Evolutionary conservation across 2,888 invertebrate genomes (phyloP).

Genomic region (Masnerella sp.): DNA sequence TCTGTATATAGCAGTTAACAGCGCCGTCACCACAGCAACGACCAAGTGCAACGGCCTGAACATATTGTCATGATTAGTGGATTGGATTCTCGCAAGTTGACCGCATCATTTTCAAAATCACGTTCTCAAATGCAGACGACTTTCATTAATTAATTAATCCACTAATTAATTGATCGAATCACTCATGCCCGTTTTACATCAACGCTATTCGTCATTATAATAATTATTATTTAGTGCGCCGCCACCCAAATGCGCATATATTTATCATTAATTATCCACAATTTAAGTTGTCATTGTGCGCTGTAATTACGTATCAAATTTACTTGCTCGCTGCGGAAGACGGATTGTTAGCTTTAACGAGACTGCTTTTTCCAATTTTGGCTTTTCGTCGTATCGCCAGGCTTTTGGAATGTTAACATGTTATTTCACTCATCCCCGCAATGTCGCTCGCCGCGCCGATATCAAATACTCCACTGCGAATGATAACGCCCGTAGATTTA

Average conservation of each 20-base stretch:
- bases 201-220: conserved; percentile 28
- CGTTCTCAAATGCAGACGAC: conserved; percentile 43
- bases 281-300: conserved; percentile 31
- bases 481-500: background rate
- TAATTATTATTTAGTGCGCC: conserved; percentile 28
- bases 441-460: background rate
- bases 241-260: conserved; percentile 8
- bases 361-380: background rate
- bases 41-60: conserved; percentile 56
- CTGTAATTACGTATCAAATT: conserved; percentile 18
- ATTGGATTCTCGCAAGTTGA: conserved; percentile 58
- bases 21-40: conserved; percentile 59
- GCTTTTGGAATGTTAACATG: background rate
- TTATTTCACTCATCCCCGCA: no score
- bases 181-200: conserved; percentile 28
- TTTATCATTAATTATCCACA: conserved; percentile 41
- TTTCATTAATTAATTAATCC: conserved; percentile 54
- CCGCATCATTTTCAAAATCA: conserved; percentile 58
- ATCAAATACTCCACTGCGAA: background rate
- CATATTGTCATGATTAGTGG: conserved; percentile 57
- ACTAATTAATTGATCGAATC: conserved; percentile 54
- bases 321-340: conserved; percentile 7
- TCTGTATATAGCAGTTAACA: conserved; percentile 52
- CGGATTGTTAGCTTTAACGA: background rate
- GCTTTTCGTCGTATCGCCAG: background rate